Conservation (phyloP, 1,140 invertebrate species). For the Campoletis sonorensis region DNA sequence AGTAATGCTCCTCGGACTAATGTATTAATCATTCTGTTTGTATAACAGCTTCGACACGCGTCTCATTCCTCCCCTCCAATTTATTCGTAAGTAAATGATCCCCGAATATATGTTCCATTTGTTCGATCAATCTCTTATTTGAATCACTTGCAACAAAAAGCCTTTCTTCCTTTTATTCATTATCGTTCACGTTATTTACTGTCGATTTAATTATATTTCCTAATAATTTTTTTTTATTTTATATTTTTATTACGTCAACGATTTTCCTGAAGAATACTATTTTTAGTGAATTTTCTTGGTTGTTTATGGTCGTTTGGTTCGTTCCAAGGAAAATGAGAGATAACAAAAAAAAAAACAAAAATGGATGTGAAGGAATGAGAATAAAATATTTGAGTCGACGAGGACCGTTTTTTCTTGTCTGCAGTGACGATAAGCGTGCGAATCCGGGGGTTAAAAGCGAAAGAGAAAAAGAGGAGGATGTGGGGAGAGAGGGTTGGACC, state of each 20-base stretch:
- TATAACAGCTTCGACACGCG: constrained; percentile 56
- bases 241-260: constrained; percentile 32
- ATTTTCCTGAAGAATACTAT: neutral
- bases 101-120: neutral
- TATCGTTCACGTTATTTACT: neutral
- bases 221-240: neutral
- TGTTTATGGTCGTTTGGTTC: constrained; percentile 16
- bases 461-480: neutral
- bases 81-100: neutral
- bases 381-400: constrained; percentile 33
- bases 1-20: constrained; percentile 50
- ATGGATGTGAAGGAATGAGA: neutral
- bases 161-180: no score
- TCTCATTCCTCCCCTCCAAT: constrained; percentile 24
- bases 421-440: constrained; percentile 3
- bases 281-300: neutral
- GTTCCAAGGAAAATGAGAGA: constrained; percentile 34
- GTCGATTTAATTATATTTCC: neutral
- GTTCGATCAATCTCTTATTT: no score
- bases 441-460: neutral
- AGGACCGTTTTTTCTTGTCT: constrained; percentile 19
- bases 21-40: constrained; percentile 64
- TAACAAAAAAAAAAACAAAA: neutral
- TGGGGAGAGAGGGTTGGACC: constrained; percentile 29
- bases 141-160: no score